Percentiles rank a stretch among this genome's conserved stretches.
Conservation (phyloP, 2,797 vertebrate genomes). For the Microctenopoma lineatum region DNA sequence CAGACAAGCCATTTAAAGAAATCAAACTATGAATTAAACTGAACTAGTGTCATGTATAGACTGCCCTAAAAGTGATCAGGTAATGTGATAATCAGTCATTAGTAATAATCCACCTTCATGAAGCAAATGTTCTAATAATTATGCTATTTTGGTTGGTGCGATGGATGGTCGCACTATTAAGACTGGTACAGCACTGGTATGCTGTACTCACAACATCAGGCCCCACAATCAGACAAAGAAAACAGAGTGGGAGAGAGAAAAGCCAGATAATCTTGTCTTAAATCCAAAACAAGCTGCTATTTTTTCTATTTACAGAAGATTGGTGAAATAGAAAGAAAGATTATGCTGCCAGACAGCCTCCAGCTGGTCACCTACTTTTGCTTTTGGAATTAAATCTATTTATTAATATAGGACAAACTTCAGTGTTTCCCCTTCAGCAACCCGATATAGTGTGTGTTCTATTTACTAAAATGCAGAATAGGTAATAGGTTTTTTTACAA, state of each 20-base stretch:
- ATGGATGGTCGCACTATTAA: not conserved
- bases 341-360: not conserved
- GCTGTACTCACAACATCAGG: too few species aligned
- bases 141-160: not conserved
- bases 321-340: not conserved
- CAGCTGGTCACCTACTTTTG: constrained; percentile 15
- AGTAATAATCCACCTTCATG: not conserved
- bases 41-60: not conserved
- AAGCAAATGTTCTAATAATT: not conserved
- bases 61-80: not conserved
- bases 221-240: not conserved
- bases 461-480: too few species aligned
- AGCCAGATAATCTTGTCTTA: constrained; percentile 1
- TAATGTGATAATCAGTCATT: not conserved
- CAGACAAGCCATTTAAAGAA: constrained; percentile 45
- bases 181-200: not conserved
- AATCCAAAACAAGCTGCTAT: constrained; percentile 6
- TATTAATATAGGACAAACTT: not conserved
- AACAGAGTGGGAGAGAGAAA: not conserved
- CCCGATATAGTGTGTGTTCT: too few species aligned
- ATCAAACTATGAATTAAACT: not conserved
- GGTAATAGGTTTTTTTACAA: too few species aligned
- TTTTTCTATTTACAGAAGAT: not conserved
- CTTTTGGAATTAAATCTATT: not conserved
- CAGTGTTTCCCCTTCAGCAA: too few species aligned